Evolutionary conservation across 1,140 invertebrate genomes (phyloP).

Genomic region (Caerostris darwini): DNA sequence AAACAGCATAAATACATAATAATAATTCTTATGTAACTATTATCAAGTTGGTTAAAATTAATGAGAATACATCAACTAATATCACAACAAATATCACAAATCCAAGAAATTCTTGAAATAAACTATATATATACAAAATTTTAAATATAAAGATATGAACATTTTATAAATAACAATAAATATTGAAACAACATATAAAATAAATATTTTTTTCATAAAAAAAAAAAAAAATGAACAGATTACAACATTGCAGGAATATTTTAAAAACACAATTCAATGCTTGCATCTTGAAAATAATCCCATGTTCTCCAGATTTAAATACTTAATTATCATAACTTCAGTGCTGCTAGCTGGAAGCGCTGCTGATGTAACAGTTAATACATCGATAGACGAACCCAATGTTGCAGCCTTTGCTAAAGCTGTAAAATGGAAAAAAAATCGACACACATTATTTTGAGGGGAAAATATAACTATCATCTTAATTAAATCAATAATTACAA

Average conservation of each 20-base stretch:
- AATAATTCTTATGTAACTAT: too few relatives aligned
- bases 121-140: background rate
- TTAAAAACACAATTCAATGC: background rate
- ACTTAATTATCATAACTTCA: slow-evolving; percentile 46
- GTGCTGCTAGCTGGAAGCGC: background rate
- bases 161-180: slow-evolving; percentile 20
- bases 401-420: background rate
- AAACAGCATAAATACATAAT: too few relatives aligned
- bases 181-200: background rate
- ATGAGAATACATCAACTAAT: background rate
- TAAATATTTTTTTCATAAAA: background rate
- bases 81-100: slow-evolving; percentile 56
- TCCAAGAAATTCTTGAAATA: slow-evolving; percentile 23
- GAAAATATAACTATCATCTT: too few relatives aligned
- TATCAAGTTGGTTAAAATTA: too few relatives aligned
- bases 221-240: background rate
- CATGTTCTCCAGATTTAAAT: slow-evolving; percentile 54
- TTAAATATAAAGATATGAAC: background rate
- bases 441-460: too few relatives aligned
- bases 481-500: background rate
- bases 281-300: background rate
- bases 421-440: background rate
- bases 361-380: slow-evolving; percentile 1
- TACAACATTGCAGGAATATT: background rate
- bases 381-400: background rate